Percentiles rank a stretch among this genome's conserved stretches.
phyloP scores from a whole-genome alignment of 2,113 vertebrate genomes.

The Tonatia bakeri region DNA sequence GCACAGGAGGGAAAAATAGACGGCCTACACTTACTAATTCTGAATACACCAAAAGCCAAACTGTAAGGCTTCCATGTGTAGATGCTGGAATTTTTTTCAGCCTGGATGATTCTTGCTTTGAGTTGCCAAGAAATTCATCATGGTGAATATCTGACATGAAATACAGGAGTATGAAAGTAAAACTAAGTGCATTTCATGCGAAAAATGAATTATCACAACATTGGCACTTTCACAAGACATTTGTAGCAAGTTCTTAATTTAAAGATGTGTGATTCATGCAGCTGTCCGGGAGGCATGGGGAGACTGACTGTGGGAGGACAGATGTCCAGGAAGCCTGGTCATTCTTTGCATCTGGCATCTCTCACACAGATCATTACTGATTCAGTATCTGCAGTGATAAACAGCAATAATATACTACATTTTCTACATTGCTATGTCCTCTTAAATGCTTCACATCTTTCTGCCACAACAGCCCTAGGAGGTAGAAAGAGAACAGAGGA shows the following conservation, averaged over 20 bases:
- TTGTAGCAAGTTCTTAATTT: slow-evolving; percentile 41
- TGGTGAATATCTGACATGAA: slow-evolving; percentile 38
- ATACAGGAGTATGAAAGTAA: slow-evolving; percentile 28
- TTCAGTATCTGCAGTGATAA: not conserved
- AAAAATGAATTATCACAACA: slow-evolving; percentile 13
- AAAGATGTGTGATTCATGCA: slow-evolving; percentile 46
- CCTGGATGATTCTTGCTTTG: slow-evolving; percentile 24
- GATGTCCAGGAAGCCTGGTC: slow-evolving; percentile 15
- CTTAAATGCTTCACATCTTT: not conserved
- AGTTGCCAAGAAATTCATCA: slow-evolving; percentile 51
- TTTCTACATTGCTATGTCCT: not conserved
- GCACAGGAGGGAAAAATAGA: not conserved
- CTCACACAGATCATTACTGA: not conserved
- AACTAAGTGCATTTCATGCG: not conserved
- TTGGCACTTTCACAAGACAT: slow-evolving; percentile 5
- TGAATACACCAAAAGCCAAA: slow-evolving; percentile 8
- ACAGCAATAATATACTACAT: not conserved
- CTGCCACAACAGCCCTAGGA: not conserved
- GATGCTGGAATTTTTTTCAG: not conserved
- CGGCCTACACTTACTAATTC: not conserved
- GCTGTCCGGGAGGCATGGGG: not conserved
- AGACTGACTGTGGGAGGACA: not conserved
- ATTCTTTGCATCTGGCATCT: slow-evolving; percentile 46
- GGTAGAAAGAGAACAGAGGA: not conserved
- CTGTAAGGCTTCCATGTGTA: not conserved